Percentiles rank a stretch among this genome's conserved stretches.
Evolutionary conservation across 2,888 invertebrate species (phyloP).

Genomic region (Punctoribates punctum): DNA sequence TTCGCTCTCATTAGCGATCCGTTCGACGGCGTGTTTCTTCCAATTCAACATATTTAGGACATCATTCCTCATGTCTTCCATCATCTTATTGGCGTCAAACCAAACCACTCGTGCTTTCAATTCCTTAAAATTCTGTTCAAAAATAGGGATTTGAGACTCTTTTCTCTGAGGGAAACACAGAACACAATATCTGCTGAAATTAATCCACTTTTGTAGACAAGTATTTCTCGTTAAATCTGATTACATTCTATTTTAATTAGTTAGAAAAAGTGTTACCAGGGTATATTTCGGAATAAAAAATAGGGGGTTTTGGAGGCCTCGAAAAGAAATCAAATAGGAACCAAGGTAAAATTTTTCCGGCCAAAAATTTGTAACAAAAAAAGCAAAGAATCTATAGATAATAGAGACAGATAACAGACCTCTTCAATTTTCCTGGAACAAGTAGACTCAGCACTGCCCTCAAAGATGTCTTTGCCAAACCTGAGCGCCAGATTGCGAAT

Average conservation of each 20-base stretch:
- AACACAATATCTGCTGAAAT: no score
- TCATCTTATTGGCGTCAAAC: slow-evolving; percentile 73
- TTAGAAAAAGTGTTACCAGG: no score
- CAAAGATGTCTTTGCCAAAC: slow-evolving; percentile 59
- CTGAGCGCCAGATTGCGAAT: slow-evolving; percentile 73
- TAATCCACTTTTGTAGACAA: no score
- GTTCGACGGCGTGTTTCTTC: slow-evolving; percentile 83
- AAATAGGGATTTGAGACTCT: neutral
- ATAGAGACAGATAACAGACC: neutral
- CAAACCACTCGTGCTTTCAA: slow-evolving; percentile 65
- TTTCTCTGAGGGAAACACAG: no score
- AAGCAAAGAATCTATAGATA: neutral
- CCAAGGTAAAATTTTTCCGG: no score
- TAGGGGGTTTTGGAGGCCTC: no score
- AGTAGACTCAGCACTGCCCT: slow-evolving; percentile 47
- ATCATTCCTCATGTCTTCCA: slow-evolving; percentile 73
- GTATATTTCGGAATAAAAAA: no score
- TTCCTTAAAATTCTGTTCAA: slow-evolving; percentile 45
- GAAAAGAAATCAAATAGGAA: no score
- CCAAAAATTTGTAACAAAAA: no score
- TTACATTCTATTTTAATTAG: no score
- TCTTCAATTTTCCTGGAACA: slow-evolving; percentile 45
- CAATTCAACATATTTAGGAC: slow-evolving; percentile 78
- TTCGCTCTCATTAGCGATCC: slow-evolving; percentile 74
- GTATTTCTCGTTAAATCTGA: no score